Evolutionary conservation across 2,797 vertebrate species (phyloP), one percentile per base, ranked within the genome.

Genomic region (Sorex maritimensis): DNA sequence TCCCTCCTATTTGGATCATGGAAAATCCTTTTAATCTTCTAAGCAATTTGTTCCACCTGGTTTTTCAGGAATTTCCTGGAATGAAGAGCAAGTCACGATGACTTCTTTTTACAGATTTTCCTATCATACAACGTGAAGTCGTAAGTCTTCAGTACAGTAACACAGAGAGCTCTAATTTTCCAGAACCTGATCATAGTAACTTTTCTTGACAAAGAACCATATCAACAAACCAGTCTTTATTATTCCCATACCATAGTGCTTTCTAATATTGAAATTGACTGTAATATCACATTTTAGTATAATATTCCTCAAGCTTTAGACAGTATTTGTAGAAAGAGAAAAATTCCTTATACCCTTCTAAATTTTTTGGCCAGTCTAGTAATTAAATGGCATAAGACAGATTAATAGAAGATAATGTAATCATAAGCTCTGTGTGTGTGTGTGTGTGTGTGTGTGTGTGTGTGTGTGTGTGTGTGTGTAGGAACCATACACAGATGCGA

Each of bases 121-220:
- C 52, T 38, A 17, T 86, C 21, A 69, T 46, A 77, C 21, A 21
- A 49, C 49, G 9, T 86, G 24, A 85, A 55, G 21, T 80, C 79
- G 63, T 9, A 46, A 65, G 14, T 61, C 68, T 52, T 44, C 90
- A 24, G 46, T 38, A 69, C 6, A 30, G n/a, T 88, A 44, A 69
- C 52, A 55, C 38, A 83, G 55, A 68, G 63, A 80, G 81, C 49
- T 77, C 77, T 63, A 83, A 55, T 94, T 24, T n/a, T 65, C 61
- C 6, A 26, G 74, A 92, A 69, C 63, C 30, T 71, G 6, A 41
- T 84, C 44, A 71, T 24, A 69, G 7, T n/a, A 52, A 84, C 80
- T 96, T 38, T 88, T 67, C 73, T 93, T 95, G 34, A 91, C 67
- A 92, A 77, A 86, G 46, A 95, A 89, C 30, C 6, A 30, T 84